Base-by-base conservation (phyloP, 2,888 invertebrate genomes). In the Meloe dianella region DNA sequence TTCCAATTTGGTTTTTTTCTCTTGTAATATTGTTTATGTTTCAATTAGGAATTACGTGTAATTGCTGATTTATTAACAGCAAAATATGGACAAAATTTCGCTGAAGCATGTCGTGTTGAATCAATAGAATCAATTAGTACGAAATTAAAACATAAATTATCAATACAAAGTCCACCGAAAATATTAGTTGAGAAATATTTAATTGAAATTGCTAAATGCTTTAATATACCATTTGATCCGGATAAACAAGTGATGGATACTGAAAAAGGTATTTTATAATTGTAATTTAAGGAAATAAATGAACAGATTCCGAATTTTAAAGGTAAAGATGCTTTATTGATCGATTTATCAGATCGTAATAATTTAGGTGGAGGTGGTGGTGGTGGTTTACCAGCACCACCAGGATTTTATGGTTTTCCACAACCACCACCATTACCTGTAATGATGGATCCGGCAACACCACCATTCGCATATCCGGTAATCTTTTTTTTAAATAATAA, bases 181-280 rank as follows among this genome's bases (percentile, higher is more conserved):
- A 85, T 97, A 63, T 87, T 99, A 20, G 93, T 99, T 8, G 99
- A 99, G 82, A 94, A 93, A 80, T 96, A 91, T 86, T 89, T 98
- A 75, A 93, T 97, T 77, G 98, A 98, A 85, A 99, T 99, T 75
- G 97, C 98, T 0, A 96, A 94, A 83, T 95, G 94, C 78, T 98
- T 96, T 81, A 94, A 96, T 83, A 92, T 99, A 60, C 91, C 93
- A 60, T 99, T 98, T 83, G 94, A 94, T 72, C 97, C 98, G 0
- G 98, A 99, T 87, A 93, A 95, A 72, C 92, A 94, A 84, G 89
- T 96, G 9, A 92, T 96, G 92, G 88, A 91, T 72, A 92, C 92
- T 73, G 93, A 92, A 68, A 86, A 82, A 75, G 79, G 79, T 79
- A 72, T 41, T n/a, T 3, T 2, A 4, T 22, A 22, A 32, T 2